Percentiles rank a stretch among this genome's conserved stretches.
phyloP scores from a whole-genome alignment of 2,888 invertebrate genomes.

The Aphidius colemani region DNA sequence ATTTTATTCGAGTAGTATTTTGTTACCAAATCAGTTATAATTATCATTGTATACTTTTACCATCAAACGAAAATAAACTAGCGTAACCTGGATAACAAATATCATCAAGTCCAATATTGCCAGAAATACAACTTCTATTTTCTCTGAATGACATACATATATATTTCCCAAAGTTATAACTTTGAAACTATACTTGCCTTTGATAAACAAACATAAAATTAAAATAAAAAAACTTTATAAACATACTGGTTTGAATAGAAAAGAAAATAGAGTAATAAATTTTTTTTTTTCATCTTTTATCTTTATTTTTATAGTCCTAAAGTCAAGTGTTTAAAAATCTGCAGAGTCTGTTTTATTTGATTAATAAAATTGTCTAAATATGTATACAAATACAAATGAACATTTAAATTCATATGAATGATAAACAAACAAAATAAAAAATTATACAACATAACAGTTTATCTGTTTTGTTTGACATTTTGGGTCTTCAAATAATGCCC shows the following conservation, averaged over 20 bases:
- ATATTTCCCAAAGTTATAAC: too few species aligned
- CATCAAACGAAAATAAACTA: slow-evolving; percentile 54
- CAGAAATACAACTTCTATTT: background rate
- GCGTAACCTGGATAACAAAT: slow-evolving; percentile 48
- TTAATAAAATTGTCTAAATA: too few species aligned
- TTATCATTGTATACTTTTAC: slow-evolving; percentile 52
- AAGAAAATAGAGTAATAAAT: background rate
- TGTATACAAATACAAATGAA: too few species aligned
- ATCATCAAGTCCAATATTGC: slow-evolving; percentile 8
- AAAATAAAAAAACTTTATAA: background rate
- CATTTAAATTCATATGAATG: too few species aligned
- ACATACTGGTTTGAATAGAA: background rate
- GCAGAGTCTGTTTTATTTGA: background rate
- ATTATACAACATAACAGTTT: too few species aligned
- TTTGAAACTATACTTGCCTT: too few species aligned
- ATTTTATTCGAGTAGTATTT: slow-evolving; percentile 43
- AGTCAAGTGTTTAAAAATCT: background rate
- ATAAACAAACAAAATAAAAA: too few species aligned
- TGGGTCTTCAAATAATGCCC: too few species aligned
- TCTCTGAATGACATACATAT: too few species aligned
- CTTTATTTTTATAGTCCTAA: too few species aligned
- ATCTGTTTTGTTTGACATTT: too few species aligned
- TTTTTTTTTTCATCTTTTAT: too few species aligned
- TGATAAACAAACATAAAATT: background rate
- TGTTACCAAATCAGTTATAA: slow-evolving; percentile 52